These are phyloP conservation scores for Perognathus longimembris DNA, from an alignment of 2,113 vertebrate genomes.

Conservation along the genomic window DNA sequence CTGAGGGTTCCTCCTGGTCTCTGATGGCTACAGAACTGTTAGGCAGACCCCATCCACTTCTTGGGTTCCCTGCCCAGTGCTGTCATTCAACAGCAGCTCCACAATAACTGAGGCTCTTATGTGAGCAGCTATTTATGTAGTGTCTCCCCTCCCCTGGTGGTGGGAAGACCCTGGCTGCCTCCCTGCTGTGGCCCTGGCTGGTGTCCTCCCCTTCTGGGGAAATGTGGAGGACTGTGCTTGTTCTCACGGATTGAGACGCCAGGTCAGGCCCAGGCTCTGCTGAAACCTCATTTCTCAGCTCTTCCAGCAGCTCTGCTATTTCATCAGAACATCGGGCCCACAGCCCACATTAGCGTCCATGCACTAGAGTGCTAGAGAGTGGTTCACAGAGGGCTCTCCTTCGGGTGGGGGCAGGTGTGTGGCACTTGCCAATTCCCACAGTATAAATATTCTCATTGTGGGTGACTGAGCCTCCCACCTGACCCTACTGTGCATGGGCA, in stretches of 20 bases:
- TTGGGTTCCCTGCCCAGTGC: neutral
- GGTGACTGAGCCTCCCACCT: neutral
- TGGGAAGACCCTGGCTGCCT: neutral
- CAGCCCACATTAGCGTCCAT: neutral
- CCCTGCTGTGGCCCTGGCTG: neutral
- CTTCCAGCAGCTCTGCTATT: neutral
- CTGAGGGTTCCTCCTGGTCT: neutral
- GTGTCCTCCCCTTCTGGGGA: neutral
- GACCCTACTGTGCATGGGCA: neutral
- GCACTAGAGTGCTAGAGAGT: neutral
- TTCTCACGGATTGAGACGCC: neutral
- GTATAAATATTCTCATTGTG: neutral
- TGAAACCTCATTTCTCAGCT: neutral
- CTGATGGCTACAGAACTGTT: neutral
- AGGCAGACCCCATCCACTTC: neutral
- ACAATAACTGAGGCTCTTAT: neutral
- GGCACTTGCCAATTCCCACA: neutral
- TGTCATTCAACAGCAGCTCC: neutral
- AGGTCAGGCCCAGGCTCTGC: neutral
- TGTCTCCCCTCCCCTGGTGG: fast-evolving
- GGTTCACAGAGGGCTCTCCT: neutral
- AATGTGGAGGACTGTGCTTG: neutral
- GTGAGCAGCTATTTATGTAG: neutral
- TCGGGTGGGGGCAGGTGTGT: neutral
- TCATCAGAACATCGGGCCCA: neutral